A percentile compares a stretch with the other conserved stretches of the same genome.
Evolutionary conservation across 2,113 vertebrate species (phyloP).

Genomic region (Sander vitreus): DNA sequence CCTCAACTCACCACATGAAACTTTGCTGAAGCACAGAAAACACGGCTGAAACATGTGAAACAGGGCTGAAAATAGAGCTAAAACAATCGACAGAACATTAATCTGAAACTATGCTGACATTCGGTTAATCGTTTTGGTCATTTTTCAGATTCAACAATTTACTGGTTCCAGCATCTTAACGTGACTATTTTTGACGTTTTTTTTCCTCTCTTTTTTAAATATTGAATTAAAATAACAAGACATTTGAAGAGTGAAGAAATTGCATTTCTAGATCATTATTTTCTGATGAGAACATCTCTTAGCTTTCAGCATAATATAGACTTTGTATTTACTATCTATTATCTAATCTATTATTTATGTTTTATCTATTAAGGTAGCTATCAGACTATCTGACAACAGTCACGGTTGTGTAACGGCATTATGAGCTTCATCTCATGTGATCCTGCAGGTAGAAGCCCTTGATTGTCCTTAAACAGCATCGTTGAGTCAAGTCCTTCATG

Average conservation of each 20-base stretch:
- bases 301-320: background rate
- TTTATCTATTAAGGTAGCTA: background rate
- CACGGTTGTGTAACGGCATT: background rate
- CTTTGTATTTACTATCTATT: background rate
- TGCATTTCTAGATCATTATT: background rate
- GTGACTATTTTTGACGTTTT: background rate
- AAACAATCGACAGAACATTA: slow-evolving; percentile 9
- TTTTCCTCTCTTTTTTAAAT: background rate
- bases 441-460: slow-evolving; percentile 50
- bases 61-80: slow-evolving; percentile 20
- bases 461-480: slow-evolving; percentile 61
- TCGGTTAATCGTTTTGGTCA: background rate
- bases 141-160: background rate
- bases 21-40: slow-evolving; percentile 69
- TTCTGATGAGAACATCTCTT: background rate
- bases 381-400: background rate
- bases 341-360: background rate
- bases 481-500: slow-evolving; percentile 51
- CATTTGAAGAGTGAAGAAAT: no score
- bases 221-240: background rate
- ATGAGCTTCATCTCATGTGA: slow-evolving; percentile 12
- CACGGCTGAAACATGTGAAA: slow-evolving; percentile 27
- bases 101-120: background rate
- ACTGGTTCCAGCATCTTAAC: background rate
- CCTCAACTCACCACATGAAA: slow-evolving; percentile 33